Conservation (phyloP, 2,888 invertebrate species). For the Mythimna albipuncta region DNA sequence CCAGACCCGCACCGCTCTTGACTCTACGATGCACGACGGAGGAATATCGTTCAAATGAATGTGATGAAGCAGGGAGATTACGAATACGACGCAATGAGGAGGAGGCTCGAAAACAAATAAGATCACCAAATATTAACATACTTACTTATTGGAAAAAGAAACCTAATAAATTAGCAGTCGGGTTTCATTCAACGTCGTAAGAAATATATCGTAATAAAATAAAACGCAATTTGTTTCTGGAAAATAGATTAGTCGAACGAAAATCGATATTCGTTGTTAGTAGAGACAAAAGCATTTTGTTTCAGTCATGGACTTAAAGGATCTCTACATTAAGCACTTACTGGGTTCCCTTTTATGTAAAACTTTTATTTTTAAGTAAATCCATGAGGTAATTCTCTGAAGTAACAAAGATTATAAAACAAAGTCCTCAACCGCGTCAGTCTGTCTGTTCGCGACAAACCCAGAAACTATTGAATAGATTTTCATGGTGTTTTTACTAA, state of each 20-base stretch:
- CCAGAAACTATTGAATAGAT: no score
- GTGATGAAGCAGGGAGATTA: no score
- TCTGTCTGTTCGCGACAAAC: no score
- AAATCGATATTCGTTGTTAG: constrained; percentile 5
- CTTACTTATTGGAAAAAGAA: constrained; percentile 5
- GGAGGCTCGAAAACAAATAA: neutral
- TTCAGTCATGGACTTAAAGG: neutral
- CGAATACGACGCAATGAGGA: no score
- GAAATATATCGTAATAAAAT: constrained; percentile 22
- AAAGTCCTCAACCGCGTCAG: no score
- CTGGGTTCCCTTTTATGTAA: no score
- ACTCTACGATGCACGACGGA: no score
- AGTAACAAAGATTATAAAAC: no score
- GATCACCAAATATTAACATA: neutral
- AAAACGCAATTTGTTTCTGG: neutral
- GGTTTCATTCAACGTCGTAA: constrained; percentile 15
- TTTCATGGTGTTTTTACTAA: no score
- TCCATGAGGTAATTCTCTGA: neutral
- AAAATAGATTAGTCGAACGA: constrained; percentile 8
- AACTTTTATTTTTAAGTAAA: neutral
- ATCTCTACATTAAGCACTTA: neutral
- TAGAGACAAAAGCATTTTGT: constrained; percentile 12
- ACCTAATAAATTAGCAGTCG: constrained; percentile 13
- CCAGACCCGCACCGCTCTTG: no score
- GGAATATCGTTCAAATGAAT: no score